Conservation (phyloP, 2,113 vertebrate genomes). For the Mesitornis unicolor region DNA sequence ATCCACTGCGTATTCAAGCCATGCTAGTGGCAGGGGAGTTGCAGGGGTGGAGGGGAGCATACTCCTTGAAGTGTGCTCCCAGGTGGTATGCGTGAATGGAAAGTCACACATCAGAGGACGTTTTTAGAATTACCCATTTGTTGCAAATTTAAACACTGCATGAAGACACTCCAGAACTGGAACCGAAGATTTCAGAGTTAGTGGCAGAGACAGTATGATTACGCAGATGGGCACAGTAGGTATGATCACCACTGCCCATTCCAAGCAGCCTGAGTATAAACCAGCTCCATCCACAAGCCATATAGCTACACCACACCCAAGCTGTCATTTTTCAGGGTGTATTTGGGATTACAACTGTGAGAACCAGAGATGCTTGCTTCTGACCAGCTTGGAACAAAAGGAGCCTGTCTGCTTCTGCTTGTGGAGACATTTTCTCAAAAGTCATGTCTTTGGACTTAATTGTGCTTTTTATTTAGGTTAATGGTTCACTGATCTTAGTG, state of each 20-base stretch:
- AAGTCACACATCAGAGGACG: background rate
- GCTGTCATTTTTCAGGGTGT: background rate
- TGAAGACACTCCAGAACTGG: background rate
- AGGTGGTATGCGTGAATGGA: background rate
- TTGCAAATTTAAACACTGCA: background rate
- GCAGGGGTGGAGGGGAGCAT: accelerated
- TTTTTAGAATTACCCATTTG: background rate
- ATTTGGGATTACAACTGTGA: background rate
- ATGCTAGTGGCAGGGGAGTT: background rate
- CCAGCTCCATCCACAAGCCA: background rate
- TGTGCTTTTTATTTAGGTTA: background rate
- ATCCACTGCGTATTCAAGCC: background rate
- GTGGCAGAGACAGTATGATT: background rate
- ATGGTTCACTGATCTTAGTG: background rate
- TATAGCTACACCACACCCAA: background rate
- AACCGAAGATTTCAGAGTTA: background rate
- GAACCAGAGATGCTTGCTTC: background rate
- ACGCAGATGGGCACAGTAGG: background rate
- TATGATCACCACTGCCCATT: background rate
- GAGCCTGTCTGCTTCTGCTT: background rate
- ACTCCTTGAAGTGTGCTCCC: background rate
- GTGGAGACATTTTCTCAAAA: background rate
- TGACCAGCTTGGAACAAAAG: background rate
- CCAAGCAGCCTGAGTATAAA: background rate
- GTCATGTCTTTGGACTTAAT: background rate